Percentiles rank a stretch among this genome's conserved stretches.
Evolutionary conservation across 35 echinoderm and acorn worm genomes (phyloP).

Genomic region (Anneissia japonica): DNA sequence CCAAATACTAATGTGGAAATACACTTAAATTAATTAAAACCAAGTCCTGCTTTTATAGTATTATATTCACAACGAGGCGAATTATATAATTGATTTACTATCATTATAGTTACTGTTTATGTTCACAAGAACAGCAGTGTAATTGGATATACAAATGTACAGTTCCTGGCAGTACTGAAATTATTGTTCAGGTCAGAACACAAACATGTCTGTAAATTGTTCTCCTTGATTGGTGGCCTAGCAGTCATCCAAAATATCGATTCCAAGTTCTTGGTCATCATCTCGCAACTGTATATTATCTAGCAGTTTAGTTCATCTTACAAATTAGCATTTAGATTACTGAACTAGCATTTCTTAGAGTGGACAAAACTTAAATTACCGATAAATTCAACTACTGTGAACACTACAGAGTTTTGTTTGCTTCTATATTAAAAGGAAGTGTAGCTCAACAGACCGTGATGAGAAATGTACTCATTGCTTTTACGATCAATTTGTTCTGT

Average conservation of each 20-base stretch:
- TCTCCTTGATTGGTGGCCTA: neutral
- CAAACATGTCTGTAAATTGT: neutral
- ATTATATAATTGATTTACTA: neutral
- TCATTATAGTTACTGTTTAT: neutral
- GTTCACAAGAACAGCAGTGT: neutral
- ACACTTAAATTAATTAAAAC: too few species aligned
- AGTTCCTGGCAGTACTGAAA: neutral
- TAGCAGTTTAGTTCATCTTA: neutral
- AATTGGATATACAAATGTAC: neutral
- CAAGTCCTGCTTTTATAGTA: too few species aligned
- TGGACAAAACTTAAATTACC: neutral
- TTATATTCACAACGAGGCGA: neutral
- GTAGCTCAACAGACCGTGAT: neutral
- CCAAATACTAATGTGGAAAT: too few species aligned
- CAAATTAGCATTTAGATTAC: neutral
- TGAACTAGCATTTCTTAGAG: neutral
- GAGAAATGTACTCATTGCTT: neutral
- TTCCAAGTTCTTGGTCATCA: neutral
- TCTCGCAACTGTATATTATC: neutral
- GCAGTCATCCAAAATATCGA: neutral
- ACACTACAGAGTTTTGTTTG: neutral
- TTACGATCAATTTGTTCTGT: neutral
- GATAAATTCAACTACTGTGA: neutral
- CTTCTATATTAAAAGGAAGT: neutral
- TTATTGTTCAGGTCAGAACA: neutral